Evolutionary conservation across 2,113 vertebrate species (phyloP).

Genomic region (Melozone crissalis): DNA sequence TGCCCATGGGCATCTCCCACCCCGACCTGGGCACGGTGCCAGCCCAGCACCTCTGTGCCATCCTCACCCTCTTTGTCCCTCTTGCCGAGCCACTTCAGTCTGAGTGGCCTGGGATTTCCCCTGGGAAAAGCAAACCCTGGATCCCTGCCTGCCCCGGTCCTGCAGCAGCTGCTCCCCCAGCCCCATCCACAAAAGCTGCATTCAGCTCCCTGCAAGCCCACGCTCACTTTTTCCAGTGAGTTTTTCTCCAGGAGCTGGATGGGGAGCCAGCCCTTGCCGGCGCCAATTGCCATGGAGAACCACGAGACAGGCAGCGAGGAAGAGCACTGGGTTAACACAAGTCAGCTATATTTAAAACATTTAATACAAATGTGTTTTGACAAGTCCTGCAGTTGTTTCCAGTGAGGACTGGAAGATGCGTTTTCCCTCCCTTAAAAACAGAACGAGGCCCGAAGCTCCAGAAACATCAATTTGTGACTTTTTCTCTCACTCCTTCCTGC

Average conservation of each 20-base stretch:
- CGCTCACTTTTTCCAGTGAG: conserved; percentile 58
- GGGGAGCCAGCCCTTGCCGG: not conserved
- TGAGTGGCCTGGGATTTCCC: accelerated
- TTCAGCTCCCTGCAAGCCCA: conserved; percentile 24
- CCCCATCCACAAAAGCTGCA: conserved; percentile 24
- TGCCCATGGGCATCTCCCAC: accelerated
- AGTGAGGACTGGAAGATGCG: not conserved
- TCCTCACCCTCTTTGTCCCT: not conserved
- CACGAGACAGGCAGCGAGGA: not conserved
- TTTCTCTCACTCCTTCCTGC: not conserved
- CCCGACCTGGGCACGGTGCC: accelerated
- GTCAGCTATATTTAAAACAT: conserved; percentile 40
- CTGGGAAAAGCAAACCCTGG: accelerated
- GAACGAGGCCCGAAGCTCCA: not conserved
- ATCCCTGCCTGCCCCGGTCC: not conserved
- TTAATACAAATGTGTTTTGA: conserved; percentile 62
- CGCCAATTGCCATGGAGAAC: conserved; percentile 12
- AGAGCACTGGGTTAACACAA: not conserved
- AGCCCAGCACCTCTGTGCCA: not conserved
- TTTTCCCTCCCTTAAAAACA: conserved; percentile 35
- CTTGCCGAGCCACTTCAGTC: not conserved
- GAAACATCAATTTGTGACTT: not conserved
- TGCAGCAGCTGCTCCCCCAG: not conserved
- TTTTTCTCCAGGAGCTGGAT: conserved; percentile 37
- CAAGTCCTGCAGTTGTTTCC: conserved; percentile 20